Evolutionary conservation across 30 jellyfish, hydroid and myxozoan genomes (phyloP).

Genomic region (Chironex yamaguchii): DNA sequence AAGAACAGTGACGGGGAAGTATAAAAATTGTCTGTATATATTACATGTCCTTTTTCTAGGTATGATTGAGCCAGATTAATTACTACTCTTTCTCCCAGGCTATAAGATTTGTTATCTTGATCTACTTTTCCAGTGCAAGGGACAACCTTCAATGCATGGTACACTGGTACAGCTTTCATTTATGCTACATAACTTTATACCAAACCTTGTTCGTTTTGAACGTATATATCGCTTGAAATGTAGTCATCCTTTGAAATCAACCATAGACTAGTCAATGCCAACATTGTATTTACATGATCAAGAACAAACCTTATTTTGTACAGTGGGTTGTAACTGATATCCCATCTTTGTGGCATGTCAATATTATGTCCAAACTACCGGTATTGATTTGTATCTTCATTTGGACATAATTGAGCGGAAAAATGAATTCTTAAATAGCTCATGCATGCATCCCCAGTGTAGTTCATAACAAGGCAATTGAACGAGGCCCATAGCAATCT

Average conservation of each 20-base stretch:
- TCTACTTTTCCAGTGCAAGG: constrained; percentile 19
- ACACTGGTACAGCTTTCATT: constrained; percentile 28
- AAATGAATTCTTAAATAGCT: too few species aligned
- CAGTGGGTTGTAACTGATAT: constrained; percentile 16
- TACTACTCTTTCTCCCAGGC: constrained; percentile 35
- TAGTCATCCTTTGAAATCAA: constrained; percentile 25
- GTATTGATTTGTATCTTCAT: too few species aligned
- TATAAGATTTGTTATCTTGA: neutral
- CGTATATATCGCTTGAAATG: constrained; percentile 44
- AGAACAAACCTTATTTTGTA: constrained; percentile 29
- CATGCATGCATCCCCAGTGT: too few species aligned
- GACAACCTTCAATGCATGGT: neutral
- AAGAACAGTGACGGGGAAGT: constrained; percentile 2
- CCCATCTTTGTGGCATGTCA: constrained; percentile 6
- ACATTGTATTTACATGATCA: neutral
- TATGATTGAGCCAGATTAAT: constrained; percentile 15
- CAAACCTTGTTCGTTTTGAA: constrained; percentile 41
- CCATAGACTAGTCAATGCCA: constrained; percentile 46
- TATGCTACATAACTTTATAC: constrained; percentile 34
- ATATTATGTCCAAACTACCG: too few species aligned
- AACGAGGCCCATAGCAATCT: too few species aligned
- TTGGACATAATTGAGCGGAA: too few species aligned
- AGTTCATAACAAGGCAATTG: too few species aligned
- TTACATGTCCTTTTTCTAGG: constrained; percentile 7
- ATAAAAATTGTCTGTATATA: constrained; percentile 35